Base-by-base conservation (phyloP, 2,113 vertebrate genomes). In the Engystomops pustulosus region DNA sequence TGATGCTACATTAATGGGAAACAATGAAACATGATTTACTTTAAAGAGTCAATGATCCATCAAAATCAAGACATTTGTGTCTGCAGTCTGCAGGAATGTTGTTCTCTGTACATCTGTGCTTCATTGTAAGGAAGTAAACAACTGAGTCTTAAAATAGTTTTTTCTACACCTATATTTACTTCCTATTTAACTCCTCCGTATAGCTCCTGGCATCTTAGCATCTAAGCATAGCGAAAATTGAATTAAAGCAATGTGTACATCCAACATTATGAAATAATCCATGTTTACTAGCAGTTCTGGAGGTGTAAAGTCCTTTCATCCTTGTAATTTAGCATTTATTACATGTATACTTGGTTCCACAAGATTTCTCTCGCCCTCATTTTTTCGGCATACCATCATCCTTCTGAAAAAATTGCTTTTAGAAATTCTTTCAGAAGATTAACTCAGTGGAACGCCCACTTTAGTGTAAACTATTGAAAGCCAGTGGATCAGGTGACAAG, bases 321-420 rank as follows among this genome's bases (percentile, higher is more conserved):
- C 62, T 49, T 51, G 38, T 6, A 23, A 8, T 36, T 1, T 34
- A 49, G 23, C 4, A 34, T 45, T 34, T 34, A 41, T 32, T 70
- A 20, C 49, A 71, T 34, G 27, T 32, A 53, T 44, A 17, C 32
- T 20, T 18, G 18, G 32, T 72, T 82, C 38, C 68, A 74, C 3
- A 82, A 72, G 23, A 36, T 17, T 70, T 69, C 32, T 12, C 67
- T 81, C 32, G 5, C 47, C 36, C 68, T 58, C 23, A 72, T 82
- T 53, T 72, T 72, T 72, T 44, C 14, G 2, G 18, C 20, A 82
- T 72, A 23, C 30, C 32, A 41, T 82, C 80, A 82, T 60, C 49
- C 15, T 47, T 36, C 23, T 71, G 7, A 71, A 38, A 34, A 81
- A 70, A 81, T 41, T 58, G 70, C 80, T 51, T 55, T 72, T 69